Evolutionary conservation across 92 coral and sea anemone species (phyloP), one percentile per base, ranked within the genome.

Genomic region (Umimayanthus kanabou): DNA sequence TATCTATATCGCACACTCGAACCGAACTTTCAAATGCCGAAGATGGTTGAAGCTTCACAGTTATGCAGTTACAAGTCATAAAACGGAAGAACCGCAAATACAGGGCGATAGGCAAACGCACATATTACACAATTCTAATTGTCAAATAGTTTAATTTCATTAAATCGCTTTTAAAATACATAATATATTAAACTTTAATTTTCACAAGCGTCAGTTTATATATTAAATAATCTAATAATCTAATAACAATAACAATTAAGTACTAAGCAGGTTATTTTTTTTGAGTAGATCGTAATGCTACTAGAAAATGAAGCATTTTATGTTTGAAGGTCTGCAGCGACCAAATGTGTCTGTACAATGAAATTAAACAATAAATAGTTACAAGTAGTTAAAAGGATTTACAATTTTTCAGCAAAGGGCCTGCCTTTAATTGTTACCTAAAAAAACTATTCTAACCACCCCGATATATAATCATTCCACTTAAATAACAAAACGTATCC

Each of bases 401-500:
- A 39, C 15, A 39, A 65, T 23, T 22, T 40, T 81, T n/a, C 15
- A n/a, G 26, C 55, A 81, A 81, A 81, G 85, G 85, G 26, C 85
- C 85, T 67, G 85, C 85, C 85, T 81, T 81, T 40, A 81, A 81
- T 28, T 53, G 73, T 81, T 39, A n/a, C 40, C 53, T 16, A 30
- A 61, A 81, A 80, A 33, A 15, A 39, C 53, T 6, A 16, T 37
- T 23, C 15, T 73, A 30, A 20, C 53, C 53, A 20, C n/a, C 74
- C 26, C 29, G 18, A 61, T 81, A 81, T 6, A 20, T 43, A 47
- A 77, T 42, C 18, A 2, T 23, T 39, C 4, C 30, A 9, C 26
- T 39, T 42, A 39, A 39, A 76, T 76, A 42, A 4, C 43, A 76
- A 42, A 69, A 69, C 26, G 33, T n/a, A 16, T 6, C 42, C 49